Percentiles rank a stretch among this genome's conserved stretches.
phyloP scores from a whole-genome alignment of 2,797 vertebrate genomes.

The Anableps anableps region DNA sequence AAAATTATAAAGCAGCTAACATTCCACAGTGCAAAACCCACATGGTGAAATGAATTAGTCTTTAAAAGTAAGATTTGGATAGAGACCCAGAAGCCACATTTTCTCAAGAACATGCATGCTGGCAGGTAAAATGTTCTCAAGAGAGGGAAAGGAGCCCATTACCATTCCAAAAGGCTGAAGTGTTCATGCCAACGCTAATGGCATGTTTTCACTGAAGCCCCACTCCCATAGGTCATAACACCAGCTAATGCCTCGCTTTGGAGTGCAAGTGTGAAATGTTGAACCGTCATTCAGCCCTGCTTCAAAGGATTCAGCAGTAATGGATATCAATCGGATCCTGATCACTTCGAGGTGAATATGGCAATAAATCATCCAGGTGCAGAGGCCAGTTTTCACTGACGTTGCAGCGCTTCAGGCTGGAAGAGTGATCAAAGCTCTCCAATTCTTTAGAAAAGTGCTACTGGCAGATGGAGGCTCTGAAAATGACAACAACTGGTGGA shows the following conservation, averaged over 20 bases:
- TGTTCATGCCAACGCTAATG: neutral
- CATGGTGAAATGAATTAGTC: neutral
- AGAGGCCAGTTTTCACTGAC: neutral
- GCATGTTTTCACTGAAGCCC: neutral
- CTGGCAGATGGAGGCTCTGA: neutral
- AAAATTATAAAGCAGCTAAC: neutral
- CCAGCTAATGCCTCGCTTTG: neutral
- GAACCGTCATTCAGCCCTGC: neutral
- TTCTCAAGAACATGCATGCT: neutral
- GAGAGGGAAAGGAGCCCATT: neutral
- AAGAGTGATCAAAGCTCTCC: neutral
- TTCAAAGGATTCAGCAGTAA: slow-evolving; percentile 4
- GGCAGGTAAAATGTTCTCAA: neutral
- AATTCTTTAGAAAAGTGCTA: neutral
- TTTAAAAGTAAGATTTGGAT: neutral
- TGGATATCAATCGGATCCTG: neutral
- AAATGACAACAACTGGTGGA: slow-evolving; percentile 8
- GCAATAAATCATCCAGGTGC: neutral
- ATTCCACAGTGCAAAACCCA: neutral
- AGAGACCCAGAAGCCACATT: neutral
- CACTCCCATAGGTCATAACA: neutral
- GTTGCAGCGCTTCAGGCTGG: neutral
- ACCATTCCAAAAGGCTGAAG: neutral
- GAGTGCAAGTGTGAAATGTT: slow-evolving; percentile 3
- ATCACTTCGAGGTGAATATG: neutral